Percentiles rank a stretch among this genome's conserved stretches.
Conservation (phyloP, 2,797 vertebrate species). For the Monodelphis domestica region DNA sequence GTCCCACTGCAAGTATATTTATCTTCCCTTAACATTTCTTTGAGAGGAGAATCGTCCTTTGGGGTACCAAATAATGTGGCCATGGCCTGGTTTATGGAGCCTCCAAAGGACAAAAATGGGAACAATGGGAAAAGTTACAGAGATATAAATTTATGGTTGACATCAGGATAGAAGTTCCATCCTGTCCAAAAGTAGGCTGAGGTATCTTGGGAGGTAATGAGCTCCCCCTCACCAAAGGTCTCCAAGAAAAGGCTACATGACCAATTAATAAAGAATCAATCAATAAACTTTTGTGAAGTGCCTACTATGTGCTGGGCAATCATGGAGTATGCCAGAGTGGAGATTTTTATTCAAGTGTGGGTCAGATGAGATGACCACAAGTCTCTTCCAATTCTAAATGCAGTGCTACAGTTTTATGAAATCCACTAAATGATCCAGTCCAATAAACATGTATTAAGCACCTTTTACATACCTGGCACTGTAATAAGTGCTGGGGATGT, state of each 20-base stretch:
- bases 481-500: background rate
- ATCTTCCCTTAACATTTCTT: constrained; percentile 40
- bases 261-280: background rate
- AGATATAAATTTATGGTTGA: background rate
- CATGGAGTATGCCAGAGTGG: background rate
- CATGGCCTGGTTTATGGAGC: background rate
- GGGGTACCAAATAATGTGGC: background rate
- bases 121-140: background rate
- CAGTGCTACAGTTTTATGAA: background rate
- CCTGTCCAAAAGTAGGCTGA: background rate
- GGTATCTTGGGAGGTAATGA: background rate
- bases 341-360: background rate
- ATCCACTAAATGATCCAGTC: background rate
- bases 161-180: background rate
- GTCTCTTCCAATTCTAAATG: background rate
- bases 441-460: background rate
- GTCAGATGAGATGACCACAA: background rate
- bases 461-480: background rate
- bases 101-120: background rate
- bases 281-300: background rate
- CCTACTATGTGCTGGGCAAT: background rate
- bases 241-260: background rate
- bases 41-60: background rate
- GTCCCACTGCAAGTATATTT: constrained; percentile 13
- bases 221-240: background rate